phyloP scores from a whole-genome alignment of 2,888 invertebrate genomes.

The Rapana venosa region DNA sequence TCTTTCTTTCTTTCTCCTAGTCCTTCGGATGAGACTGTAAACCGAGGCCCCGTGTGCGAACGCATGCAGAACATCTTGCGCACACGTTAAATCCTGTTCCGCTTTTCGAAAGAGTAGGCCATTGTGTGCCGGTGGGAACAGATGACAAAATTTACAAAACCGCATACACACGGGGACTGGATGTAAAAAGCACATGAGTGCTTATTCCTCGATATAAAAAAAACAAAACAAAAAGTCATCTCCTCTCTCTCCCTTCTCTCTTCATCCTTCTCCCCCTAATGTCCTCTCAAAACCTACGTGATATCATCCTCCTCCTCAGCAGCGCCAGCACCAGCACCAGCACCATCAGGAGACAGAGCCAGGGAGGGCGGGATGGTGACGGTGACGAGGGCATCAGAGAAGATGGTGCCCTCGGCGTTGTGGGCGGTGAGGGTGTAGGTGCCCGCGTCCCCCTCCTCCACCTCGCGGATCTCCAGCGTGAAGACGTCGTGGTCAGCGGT shows the following conservation, averaged over 20 bases:
- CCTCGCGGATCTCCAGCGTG: conserved; percentile 60
- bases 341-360: conserved; percentile 32
- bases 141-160: no score
- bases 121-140: no score
- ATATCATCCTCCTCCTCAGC: background rate
- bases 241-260: background rate
- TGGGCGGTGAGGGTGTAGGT: conserved; percentile 67
- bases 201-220: background rate
- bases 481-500: conserved; percentile 56
- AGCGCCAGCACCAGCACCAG: background rate
- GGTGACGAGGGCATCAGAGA: conserved; percentile 58
- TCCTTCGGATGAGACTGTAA: no score
- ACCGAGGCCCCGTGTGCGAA: no score
- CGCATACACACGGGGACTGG: no score
- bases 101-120: no score
- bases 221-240: background rate
- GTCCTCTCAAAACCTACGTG: background rate
- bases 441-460: conserved; percentile 61
- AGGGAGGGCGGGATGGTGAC: conserved; percentile 40
- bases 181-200: no score
- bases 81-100: no score
- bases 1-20: no score
- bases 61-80: no score
- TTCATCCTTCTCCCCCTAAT: background rate
- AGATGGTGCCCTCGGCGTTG: conserved; percentile 62